Evolutionary conservation across 2,888 invertebrate species (phyloP).

Genomic region (Pachycephus smyrnensis): DNA sequence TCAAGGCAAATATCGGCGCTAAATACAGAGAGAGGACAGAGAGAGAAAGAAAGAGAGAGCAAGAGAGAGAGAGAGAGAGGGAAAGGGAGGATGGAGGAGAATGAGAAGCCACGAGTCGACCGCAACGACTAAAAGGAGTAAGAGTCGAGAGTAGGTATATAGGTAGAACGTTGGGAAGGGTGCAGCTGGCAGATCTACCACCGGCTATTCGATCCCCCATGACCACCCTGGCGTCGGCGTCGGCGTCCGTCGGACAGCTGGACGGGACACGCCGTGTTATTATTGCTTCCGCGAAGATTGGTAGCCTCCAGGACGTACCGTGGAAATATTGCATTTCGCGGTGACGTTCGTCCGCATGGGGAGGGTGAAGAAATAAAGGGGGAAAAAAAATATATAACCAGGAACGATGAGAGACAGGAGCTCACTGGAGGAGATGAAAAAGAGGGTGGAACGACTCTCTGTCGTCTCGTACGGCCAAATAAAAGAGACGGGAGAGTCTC

Average conservation of each 20-base stretch:
- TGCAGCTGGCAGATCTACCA: background rate
- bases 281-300: slow-evolving; percentile 63
- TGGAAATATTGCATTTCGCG: slow-evolving; percentile 59
- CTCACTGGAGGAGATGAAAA: background rate
- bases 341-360: slow-evolving; percentile 31
- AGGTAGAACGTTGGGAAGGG: background rate
- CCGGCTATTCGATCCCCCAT: background rate
- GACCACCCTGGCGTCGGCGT: background rate
- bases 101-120: slow-evolving; percentile 22
- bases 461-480: background rate
- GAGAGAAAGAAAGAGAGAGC: slow-evolving; percentile 21
- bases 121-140: slow-evolving; percentile 24
- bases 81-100: slow-evolving; percentile 11
- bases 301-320: slow-evolving; percentile 53
- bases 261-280: slow-evolving; percentile 55
- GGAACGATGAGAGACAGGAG: slow-evolving; percentile 41
- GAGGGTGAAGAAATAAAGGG: background rate
- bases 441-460: background rate
- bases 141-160: background rate
- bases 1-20: slow-evolving; percentile 57
- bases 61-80: slow-evolving; percentile 12
- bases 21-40: slow-evolving; percentile 37
- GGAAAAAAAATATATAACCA: slow-evolving; percentile 33
- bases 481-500: background rate
- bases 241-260: slow-evolving; percentile 48